Percentiles rank a stretch among this genome's conserved stretches.
Conservation (phyloP, 2,113 vertebrate genomes). For the Galeopterus variegatus region DNA sequence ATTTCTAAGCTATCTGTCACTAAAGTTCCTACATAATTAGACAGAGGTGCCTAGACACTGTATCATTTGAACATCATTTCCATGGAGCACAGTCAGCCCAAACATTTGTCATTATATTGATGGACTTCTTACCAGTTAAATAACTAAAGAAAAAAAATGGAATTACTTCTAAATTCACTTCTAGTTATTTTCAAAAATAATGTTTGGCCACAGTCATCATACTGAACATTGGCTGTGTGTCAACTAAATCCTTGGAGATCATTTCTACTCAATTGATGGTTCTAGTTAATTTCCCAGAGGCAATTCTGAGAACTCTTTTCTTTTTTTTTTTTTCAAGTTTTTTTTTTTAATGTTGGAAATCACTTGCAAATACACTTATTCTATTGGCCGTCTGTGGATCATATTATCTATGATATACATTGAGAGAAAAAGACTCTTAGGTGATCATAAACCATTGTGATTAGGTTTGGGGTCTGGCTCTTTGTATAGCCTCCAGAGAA, state of each 20-base stretch:
- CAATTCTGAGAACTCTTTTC: conserved; percentile 32
- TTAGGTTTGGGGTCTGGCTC: background rate
- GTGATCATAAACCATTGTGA: background rate
- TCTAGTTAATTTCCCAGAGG: conserved; percentile 64
- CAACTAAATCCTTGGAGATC: conserved; percentile 57
- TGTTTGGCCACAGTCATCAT: conserved; percentile 37
- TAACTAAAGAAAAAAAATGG: conserved; percentile 36
- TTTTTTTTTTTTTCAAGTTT: conserved; percentile 5
- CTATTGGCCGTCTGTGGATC: background rate
- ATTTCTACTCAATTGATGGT: conserved; percentile 27
- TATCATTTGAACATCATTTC: conserved; percentile 64
- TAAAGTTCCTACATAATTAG: conserved; percentile 59
- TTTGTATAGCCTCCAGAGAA: background rate
- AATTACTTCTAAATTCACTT: conserved; percentile 65
- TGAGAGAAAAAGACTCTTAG: background rate
- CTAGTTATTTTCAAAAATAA: conserved; percentile 66
- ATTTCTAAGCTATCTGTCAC: conserved; percentile 58
- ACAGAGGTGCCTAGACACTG: background rate
- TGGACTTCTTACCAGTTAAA: conserved; percentile 58
- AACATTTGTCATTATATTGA: conserved; percentile 60
- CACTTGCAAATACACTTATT: background rate
- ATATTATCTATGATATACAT: background rate
- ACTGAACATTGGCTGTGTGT: conserved; percentile 48
- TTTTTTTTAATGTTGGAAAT: conserved; percentile 40
- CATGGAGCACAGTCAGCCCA: conserved; percentile 12